A percentile compares a stretch with the other conserved stretches of the same genome.
Evolutionary conservation across 2,888 invertebrate species (phyloP).

Genomic region (Lepidonotus clava): DNA sequence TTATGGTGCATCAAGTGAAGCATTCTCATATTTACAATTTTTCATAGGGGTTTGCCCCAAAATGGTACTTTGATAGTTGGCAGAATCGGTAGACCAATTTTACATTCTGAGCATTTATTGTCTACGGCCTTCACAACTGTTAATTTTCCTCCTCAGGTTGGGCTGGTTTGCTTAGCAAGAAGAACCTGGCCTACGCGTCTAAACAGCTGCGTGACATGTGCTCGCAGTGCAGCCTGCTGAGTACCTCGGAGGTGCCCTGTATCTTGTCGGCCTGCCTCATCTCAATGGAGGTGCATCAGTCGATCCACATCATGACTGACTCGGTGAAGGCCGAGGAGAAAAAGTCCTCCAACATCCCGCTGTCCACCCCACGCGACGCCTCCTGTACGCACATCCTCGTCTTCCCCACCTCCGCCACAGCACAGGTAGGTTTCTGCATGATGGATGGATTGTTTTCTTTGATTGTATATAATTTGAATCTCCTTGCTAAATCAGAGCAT

Average conservation of each 20-base stretch:
- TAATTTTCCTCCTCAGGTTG: slow-evolving; percentile 85
- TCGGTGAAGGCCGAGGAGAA: slow-evolving; percentile 78
- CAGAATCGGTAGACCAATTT: no score
- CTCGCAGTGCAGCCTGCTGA: slow-evolving; percentile 90
- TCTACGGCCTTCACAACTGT: background rate
- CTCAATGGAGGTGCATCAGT: slow-evolving; percentile 94
- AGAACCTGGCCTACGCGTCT: slow-evolving; percentile 92
- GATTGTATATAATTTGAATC: background rate
- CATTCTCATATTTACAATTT: no score
- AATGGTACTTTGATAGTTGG: no score
- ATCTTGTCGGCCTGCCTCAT: slow-evolving; percentile 99
- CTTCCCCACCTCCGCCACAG: slow-evolving; percentile 90
- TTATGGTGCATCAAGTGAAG: no score
- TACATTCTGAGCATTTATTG: background rate
- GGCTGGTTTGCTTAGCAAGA: slow-evolving; percentile 95
- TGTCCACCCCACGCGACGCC: slow-evolving; percentile 97
- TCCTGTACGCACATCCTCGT: slow-evolving; percentile 98
- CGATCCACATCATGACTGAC: slow-evolving; percentile 84
- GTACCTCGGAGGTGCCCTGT: slow-evolving; percentile 90
- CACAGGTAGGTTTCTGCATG: slow-evolving; percentile 69
- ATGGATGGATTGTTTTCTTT: background rate
- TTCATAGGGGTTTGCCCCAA: no score
- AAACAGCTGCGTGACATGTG: slow-evolving; percentile 94
- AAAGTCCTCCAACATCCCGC: slow-evolving; percentile 78
- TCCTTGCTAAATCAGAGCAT: background rate